Evolutionary conservation across 2,113 vertebrate species (phyloP).

Genomic region (Puntigrus tetrazona): DNA sequence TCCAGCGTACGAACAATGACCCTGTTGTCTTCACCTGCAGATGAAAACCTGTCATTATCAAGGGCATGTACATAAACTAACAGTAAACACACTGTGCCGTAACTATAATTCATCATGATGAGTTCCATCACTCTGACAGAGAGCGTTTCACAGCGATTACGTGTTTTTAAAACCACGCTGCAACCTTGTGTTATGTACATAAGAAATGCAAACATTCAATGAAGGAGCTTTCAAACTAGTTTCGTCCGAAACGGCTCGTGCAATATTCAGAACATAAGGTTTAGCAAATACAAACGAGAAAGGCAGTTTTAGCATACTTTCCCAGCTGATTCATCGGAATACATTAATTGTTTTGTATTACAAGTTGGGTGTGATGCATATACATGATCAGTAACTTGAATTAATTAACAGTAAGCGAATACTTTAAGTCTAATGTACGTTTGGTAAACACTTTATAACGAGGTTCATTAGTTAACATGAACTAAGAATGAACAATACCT

Average conservation of each 20-base stretch:
- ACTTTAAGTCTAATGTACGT: no score
- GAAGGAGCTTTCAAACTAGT: background rate
- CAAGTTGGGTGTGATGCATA: background rate
- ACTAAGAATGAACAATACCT: no score
- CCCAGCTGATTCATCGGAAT: background rate
- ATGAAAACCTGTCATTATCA: conserved; percentile 52
- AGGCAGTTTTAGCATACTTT: background rate
- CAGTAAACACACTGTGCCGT: conserved; percentile 3
- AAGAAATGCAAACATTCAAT: background rate
- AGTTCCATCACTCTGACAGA: background rate
- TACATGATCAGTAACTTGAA: background rate
- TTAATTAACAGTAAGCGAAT: no score
- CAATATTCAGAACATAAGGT: background rate
- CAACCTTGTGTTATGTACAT: background rate
- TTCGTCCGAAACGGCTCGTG: background rate
- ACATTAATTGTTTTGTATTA: background rate
- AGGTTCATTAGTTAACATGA: no score
- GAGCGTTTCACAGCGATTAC: background rate
- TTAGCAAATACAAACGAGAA: background rate
- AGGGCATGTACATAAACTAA: conserved; percentile 39
- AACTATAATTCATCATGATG: conserved; percentile 19
- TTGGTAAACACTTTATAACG: no score
- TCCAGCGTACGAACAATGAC: conserved; percentile 63
- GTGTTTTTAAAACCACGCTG: conserved; percentile 13
- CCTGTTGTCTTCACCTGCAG: conserved; percentile 65